These are phyloP conservation scores for Ochropacha duplaris DNA, from an alignment of 2,888 invertebrate species.

Conservation along the genomic window DNA sequence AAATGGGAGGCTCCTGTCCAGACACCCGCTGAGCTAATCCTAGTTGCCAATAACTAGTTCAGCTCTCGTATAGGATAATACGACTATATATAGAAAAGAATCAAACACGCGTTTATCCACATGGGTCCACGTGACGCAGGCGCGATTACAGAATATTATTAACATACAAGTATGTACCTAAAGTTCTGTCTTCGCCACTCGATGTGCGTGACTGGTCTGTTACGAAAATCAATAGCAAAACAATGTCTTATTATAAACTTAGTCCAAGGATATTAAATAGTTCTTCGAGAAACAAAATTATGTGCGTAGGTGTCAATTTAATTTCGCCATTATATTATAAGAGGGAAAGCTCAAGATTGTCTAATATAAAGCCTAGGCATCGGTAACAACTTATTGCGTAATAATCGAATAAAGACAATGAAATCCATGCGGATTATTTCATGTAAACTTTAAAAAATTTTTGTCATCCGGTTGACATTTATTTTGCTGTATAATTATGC, in stretches of 20 bases:
- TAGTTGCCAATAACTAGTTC: conserved; percentile 30
- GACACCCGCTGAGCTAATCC: conserved; percentile 64
- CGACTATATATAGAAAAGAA: conserved; percentile 72
- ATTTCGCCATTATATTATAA: neutral
- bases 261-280: conserved; percentile 37
- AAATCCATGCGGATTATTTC: too few species aligned
- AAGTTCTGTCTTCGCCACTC: conserved; percentile 41
- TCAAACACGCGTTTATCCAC: conserved; percentile 65
- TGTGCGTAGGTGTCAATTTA: neutral
- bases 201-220: conserved; percentile 51
- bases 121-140: conserved; percentile 58
- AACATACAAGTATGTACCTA: conserved; percentile 21
- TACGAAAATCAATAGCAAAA: conserved; percentile 58
- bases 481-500: too few species aligned
- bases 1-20: conserved; percentile 25
- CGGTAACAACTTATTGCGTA: neutral
- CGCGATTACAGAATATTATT: conserved; percentile 52
- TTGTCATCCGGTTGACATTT: too few species aligned
- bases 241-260: conserved; percentile 49
- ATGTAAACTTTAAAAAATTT: too few species aligned
- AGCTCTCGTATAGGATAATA: conserved; percentile 45
- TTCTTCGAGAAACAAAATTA: neutral
- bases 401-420: neutral
- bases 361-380: neutral
- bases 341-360: neutral